phyloP scores from a whole-genome alignment of 2,888 invertebrate genomes.

The Eudasyphora cyanicolor region DNA sequence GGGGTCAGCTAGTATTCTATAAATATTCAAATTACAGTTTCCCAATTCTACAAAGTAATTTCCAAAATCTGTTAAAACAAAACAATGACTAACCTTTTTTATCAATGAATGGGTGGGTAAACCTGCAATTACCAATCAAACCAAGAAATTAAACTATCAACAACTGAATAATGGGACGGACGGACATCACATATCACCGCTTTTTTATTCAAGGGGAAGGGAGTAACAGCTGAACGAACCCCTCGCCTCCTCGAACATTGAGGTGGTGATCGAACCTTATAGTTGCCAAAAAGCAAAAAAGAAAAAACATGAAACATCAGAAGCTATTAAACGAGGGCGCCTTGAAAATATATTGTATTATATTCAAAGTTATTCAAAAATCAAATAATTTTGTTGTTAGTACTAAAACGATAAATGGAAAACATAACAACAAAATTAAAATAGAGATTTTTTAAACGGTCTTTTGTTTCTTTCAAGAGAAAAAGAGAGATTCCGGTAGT shows the following conservation, averaged over 20 bases:
- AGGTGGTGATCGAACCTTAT: background rate
- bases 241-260: background rate
- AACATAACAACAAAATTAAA: constrained; percentile 31
- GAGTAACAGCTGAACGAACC: background rate
- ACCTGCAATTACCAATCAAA: background rate
- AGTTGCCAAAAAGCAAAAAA: background rate
- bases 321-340: constrained; percentile 57
- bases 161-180: background rate
- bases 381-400: background rate
- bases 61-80: background rate
- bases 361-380: constrained; percentile 8
- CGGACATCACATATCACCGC: background rate
- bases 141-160: constrained; percentile 6
- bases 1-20: too few relatives aligned
- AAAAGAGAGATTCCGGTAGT: background rate
- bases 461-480: too few relatives aligned
- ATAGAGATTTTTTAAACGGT: background rate
- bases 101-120: background rate
- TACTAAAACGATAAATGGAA: constrained; percentile 19
- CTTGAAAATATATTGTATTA: constrained; percentile 49
- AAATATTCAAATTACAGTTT: too few relatives aligned
- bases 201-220: background rate
- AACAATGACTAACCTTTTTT: constrained; percentile 8
- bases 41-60: too few relatives aligned
- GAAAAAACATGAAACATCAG: background rate